phyloP scores from a whole-genome alignment of 2,888 invertebrate genomes.

The Zhengitettix transpicula region DNA sequence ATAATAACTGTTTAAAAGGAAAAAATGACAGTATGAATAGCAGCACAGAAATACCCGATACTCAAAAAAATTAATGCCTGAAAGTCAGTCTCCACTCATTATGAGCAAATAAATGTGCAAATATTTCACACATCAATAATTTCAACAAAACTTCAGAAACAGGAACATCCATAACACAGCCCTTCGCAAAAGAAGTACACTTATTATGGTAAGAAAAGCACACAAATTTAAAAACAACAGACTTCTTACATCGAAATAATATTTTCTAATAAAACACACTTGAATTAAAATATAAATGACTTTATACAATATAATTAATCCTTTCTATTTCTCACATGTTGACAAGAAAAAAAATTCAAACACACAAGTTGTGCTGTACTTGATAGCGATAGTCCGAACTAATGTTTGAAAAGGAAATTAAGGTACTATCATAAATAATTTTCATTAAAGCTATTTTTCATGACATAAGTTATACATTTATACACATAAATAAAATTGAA shows the following conservation, averaged over 20 bases:
- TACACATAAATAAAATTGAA: too few species aligned
- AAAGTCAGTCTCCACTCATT: not conserved
- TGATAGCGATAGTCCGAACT: too few species aligned
- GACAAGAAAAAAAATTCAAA: too few species aligned
- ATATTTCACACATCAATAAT: not conserved
- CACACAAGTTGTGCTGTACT: too few species aligned
- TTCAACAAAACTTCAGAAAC: not conserved
- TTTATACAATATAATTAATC: too few species aligned
- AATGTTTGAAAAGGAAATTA: too few species aligned
- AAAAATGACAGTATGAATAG: not conserved
- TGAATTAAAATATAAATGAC: too few species aligned
- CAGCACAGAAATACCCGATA: not conserved
- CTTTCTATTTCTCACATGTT: too few species aligned
- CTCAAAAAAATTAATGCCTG: not conserved
- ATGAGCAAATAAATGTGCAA: not conserved
- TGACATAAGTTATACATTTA: too few species aligned
- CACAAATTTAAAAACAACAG: not conserved
- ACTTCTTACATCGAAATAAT: not conserved
- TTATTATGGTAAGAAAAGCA: not conserved
- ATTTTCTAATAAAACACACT: too few species aligned
- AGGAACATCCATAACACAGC: not conserved
- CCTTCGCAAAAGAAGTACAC: not conserved
- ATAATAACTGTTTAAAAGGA: not conserved
- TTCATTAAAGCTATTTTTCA: too few species aligned
- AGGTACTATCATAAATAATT: too few species aligned